Conservation (phyloP, 2,888 invertebrate genomes). For the Trissoscelio sp. region DNA sequence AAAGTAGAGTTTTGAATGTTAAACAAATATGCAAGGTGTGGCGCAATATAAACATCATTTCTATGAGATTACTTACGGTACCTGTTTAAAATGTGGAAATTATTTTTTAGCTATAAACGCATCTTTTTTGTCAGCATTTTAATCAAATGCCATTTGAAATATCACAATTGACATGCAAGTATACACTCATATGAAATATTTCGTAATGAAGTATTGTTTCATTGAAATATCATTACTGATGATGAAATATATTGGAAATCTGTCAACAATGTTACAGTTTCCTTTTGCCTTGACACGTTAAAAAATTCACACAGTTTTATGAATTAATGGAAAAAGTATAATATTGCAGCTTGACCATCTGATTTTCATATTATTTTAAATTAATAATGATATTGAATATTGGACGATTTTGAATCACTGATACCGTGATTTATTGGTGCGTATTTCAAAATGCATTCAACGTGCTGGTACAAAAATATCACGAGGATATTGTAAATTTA, state of each 20-base stretch:
- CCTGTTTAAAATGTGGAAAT: slow-evolving; percentile 9
- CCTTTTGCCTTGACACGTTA: not conserved
- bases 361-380: too few species aligned
- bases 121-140: not conserved
- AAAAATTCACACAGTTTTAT: not conserved
- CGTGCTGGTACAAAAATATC: not conserved
- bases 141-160: not conserved
- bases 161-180: not conserved
- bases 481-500: not conserved
- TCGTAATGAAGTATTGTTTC: slow-evolving; percentile 2
- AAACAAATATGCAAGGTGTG: slow-evolving; percentile 19
- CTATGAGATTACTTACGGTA: not conserved
- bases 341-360: too few species aligned
- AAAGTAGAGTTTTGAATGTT: slow-evolving; percentile 10
- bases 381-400: too few species aligned
- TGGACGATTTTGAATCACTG: too few species aligned
- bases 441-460: too few species aligned
- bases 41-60: slow-evolving; percentile 17
- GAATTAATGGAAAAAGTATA: too few species aligned
- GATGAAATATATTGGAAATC: not conserved
- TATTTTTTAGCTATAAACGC: slow-evolving; percentile 1
- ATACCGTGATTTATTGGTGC: too few species aligned
- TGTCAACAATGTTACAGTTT: not conserved
- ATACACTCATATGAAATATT: not conserved
- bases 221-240: not conserved